Evolutionary conservation across 2,797 vertebrate genomes (phyloP), one percentile per base, ranked within the genome.

Genomic region (Ceryle rudis): DNA sequence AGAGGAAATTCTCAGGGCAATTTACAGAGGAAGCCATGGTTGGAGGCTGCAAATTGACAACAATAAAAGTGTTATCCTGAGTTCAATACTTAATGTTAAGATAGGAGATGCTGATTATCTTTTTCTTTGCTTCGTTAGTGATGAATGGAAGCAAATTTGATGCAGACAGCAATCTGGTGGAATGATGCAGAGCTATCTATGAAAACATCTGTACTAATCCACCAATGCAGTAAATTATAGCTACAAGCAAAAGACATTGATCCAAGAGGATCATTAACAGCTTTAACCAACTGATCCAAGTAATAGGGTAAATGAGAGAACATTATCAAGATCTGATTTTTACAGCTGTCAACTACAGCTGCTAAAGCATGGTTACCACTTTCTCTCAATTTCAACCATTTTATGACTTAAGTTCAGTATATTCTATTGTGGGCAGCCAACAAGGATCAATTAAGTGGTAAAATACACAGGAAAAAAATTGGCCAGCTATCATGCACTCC

Each of bases 181-280:
- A 98, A 96, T 98, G 98, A 98, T 97, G 97, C 97, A 97, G 92
- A 97, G 93, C 95, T 96, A 94, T 98, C 97, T 97, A 97, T 93
- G 95, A 97, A 98, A 98, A 97, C 95, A 97, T 97, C 97, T 98
- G 98, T 97, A 97, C 94, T 97, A 97, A 97, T 98, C 97, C 93
- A 96, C 95, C 96, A 98, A 94, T 95, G 97, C 96, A 95, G 97
- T 97, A 97, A 98, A 98, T 98, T 98, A 98, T 95, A 98, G 95
- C 92, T 98, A 95, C 97, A 97, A 98, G 97, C 96, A 95, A 97
- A 97, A 95, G 94, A 96, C 98, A 98, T 98, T 97, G 98, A 98
- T 98, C 97, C 97, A 98, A 94, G 81, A 96, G 96, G 95, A 98
- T 98, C 98, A 97, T 98, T 98, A 98, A 97, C 95, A 95, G 95